Evolutionary conservation across 2,888 invertebrate genomes (phyloP), one percentile per base, ranked within the genome.

Genomic region (Plemyria rubiginata): DNA sequence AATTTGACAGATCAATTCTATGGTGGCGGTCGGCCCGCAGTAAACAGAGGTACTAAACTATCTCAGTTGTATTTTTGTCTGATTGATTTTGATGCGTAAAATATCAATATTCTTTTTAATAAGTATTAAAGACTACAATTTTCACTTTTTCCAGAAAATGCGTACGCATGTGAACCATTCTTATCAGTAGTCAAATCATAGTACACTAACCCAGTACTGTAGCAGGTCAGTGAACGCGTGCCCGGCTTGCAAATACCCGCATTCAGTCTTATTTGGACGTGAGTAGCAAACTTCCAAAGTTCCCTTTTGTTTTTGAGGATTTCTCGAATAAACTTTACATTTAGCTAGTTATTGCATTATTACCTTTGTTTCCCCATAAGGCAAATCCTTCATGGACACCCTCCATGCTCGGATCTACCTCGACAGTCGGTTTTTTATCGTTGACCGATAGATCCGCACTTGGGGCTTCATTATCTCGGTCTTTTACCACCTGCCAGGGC

Each of bases 151-250:
- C 43, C 13, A 22, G 46, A 22, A 22, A 46, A 46, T 46, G 22
- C 22, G 12, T n/a, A 48, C 22, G 28, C 6, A 41, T 41, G 41
- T 32, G 32, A 29, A 36, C 28, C 22, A 28, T 38, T 38, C 28
- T 49, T 53, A 62, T 57, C 62, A 57, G 62, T 38, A 58, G 54
- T 58, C 45, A 54, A 58, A 50, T 46, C 32, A 50, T 62, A 58
- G 62, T 54, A 62, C 38, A 62, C 45, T 58, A 58, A 62, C 57
- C 62, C 56, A 62, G 61, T 62, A 46, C 50, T 57, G 53, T 22
- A 50, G 45, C 50, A 50, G 60, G 54, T 55, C 54, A 43, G 11
- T 54, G 49, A 38, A 61, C 46, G 43, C 62, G 62, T 62, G 62
- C 28, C 11, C 13, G 3, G 62, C 50, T 15, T 62, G 49, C 58